These are phyloP conservation scores for Phainopepla nitens DNA, from an alignment of 2,113 vertebrate genomes.

Conservation along the genomic window DNA sequence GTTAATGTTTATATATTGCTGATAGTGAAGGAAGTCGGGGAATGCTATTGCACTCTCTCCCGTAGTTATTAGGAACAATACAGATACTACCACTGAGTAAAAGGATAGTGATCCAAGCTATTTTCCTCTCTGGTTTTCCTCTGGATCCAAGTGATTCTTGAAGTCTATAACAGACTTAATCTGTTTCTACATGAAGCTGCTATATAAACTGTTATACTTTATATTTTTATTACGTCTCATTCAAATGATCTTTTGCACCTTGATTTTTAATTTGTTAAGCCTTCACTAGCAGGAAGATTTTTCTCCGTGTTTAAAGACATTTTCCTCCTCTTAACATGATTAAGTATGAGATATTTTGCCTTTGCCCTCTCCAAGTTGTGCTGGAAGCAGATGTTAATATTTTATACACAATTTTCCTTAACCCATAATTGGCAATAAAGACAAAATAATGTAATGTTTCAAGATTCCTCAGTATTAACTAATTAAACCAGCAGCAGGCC, in stretches of 20 bases:
- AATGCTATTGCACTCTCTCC: background rate
- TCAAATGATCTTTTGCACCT: background rate
- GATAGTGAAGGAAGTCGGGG: background rate
- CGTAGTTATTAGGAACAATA: background rate
- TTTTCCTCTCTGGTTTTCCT: background rate
- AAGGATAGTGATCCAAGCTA: background rate
- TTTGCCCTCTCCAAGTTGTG: conserved; percentile 48
- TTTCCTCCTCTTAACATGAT: conserved; percentile 1
- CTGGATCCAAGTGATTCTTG: background rate
- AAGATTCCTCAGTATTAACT: conserved; percentile 76
- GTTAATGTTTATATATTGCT: background rate
- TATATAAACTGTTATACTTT: background rate
- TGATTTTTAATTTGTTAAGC: background rate
- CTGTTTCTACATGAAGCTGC: background rate
- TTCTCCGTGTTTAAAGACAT: background rate
- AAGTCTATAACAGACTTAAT: background rate
- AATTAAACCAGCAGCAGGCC: conserved; percentile 76
- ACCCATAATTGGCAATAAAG: conserved; percentile 78
- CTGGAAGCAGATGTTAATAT: conserved; percentile 76
- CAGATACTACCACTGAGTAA: background rate
- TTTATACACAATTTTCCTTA: conserved; percentile 77
- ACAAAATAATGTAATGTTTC: conserved; percentile 78
- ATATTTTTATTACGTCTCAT: background rate
- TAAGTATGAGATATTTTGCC: conserved; percentile 38
- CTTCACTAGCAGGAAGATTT: background rate